Percentiles rank a stretch among this genome's conserved stretches.
These are phyloP conservation scores for Epizoanthus fatuus DNA, from an alignment of 92 coral and sea anemone genomes.

Conservation along the genomic window DNA sequence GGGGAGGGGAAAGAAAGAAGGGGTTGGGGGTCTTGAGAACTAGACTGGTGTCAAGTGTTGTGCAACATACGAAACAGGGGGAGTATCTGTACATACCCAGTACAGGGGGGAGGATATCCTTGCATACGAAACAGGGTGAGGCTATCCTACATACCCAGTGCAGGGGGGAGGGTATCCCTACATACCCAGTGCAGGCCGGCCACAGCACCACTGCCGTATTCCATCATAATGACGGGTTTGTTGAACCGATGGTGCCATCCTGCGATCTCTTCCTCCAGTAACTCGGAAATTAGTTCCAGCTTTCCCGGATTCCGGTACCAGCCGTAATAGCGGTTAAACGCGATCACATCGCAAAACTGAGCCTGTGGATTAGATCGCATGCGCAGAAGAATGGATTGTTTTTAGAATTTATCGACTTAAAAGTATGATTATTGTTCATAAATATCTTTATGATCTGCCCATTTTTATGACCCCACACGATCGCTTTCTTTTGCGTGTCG, in stretches of 20 bases:
- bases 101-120: not conserved
- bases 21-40: no score
- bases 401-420: not conserved
- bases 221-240: slow-evolving; percentile 92
- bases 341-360: slow-evolving; percentile 86
- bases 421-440: not conserved
- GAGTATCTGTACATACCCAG: no score
- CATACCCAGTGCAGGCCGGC: slow-evolving; percentile 91
- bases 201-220: slow-evolving; percentile 90
- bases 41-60: no score
- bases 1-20: no score
- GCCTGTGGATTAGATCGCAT: slow-evolving; percentile 40
- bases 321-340: slow-evolving; percentile 88
- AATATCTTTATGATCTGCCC: no score
- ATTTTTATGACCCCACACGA: no score
- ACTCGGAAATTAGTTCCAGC: slow-evolving; percentile 62
- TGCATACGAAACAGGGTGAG: not conserved
- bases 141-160: no score
- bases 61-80: no score
- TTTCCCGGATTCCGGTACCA: slow-evolving; percentile 92
- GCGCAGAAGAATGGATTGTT: not conserved
- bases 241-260: slow-evolving; percentile 71
- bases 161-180: not conserved
- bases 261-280: slow-evolving; percentile 80
- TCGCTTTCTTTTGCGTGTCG: no score